Percentiles rank a stretch among this genome's conserved stretches.
Conservation (phyloP, 2,888 invertebrate genomes). For the Tetramorium bicarinatum region DNA sequence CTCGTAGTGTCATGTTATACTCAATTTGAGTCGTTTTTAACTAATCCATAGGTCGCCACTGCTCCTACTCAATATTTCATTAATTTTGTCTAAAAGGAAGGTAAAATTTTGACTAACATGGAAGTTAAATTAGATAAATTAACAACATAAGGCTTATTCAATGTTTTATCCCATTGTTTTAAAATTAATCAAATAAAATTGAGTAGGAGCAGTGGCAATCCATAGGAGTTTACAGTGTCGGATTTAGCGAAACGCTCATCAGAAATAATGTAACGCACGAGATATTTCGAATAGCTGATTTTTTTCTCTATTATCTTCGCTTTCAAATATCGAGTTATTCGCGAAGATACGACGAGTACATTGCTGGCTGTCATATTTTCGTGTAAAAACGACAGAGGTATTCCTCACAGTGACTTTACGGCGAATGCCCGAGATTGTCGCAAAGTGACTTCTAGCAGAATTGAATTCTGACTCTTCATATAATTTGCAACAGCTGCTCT, state of each 20-base stretch:
- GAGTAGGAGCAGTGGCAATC: no score
- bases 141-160: no score
- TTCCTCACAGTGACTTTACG: neutral
- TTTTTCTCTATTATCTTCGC: neutral
- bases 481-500: constrained; percentile 55
- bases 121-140: no score
- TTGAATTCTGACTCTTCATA: constrained; percentile 77
- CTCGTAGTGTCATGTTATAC: no score
- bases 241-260: neutral
- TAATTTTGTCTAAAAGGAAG: no score
- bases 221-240: no score
- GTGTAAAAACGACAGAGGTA: neutral
- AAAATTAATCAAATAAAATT: no score
- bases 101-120: no score
- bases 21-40: no score
- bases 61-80: no score
- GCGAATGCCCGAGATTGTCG: neutral
- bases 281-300: neutral
- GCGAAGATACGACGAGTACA: constrained; percentile 26
- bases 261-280: neutral
- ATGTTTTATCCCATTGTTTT: no score
- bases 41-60: no score
- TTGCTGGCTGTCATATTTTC: neutral
- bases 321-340: neutral
- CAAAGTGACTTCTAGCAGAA: constrained; percentile 3